Conservation (phyloP, 2,888 invertebrate genomes). For the Coelopa pilipes region DNA sequence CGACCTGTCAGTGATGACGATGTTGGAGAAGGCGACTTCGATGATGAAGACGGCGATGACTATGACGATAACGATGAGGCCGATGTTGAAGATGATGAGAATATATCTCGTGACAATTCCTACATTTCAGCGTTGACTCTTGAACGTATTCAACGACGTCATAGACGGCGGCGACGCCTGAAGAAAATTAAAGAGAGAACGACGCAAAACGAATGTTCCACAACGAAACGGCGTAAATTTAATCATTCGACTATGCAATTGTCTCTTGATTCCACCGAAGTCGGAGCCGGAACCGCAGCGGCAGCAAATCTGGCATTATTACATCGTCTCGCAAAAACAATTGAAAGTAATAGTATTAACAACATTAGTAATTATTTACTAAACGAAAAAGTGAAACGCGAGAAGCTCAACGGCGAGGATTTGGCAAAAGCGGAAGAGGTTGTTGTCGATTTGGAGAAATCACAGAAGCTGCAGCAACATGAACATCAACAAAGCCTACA, state of each 20-base stretch:
- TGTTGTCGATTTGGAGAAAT: conserved; percentile 33
- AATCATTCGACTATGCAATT: conserved; percentile 38
- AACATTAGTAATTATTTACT: conserved; percentile 48
- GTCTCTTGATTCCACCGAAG: conserved; percentile 38
- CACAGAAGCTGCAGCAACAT: conserved; percentile 47
- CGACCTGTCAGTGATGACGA: conserved; percentile 37
- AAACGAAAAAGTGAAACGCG: conserved; percentile 53
- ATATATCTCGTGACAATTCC: conserved; percentile 53
- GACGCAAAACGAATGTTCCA: conserved; percentile 47
- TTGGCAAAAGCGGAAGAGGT: conserved; percentile 38
- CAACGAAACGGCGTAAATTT: conserved; percentile 52
- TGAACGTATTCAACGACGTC: conserved; percentile 43
- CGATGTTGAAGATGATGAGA: conserved; percentile 50
- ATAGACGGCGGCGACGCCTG: conserved; percentile 45
- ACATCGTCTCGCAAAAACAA: conserved; percentile 54
- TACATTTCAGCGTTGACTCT: conserved; percentile 58
- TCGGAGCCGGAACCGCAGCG: conserved; percentile 7
- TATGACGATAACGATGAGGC: conserved; percentile 43
- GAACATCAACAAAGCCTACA: conserved; percentile 45
- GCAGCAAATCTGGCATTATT: conserved; percentile 48
- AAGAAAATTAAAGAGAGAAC: conserved; percentile 48
- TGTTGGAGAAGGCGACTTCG: conserved; percentile 39
- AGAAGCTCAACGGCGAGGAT: conserved; percentile 50
- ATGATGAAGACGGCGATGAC: conserved; percentile 45
- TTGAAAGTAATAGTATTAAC: conserved; percentile 51